phyloP scores from a whole-genome alignment of 2,797 vertebrate species.

The Podarcis siculus region DNA sequence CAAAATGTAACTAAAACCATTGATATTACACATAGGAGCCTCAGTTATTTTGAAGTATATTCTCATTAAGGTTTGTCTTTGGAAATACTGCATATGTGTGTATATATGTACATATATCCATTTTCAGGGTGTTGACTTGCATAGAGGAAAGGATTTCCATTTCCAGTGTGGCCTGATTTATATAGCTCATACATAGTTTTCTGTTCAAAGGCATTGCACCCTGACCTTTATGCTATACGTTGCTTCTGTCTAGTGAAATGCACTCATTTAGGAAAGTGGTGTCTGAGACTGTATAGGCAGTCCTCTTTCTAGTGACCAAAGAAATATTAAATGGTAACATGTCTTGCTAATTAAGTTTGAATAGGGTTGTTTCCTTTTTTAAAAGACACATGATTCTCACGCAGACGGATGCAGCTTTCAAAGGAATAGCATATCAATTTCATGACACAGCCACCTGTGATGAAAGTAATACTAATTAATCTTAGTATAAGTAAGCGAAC shows the following conservation, averaged over 20 bases:
- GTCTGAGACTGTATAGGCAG: not conserved
- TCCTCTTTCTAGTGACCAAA: not conserved
- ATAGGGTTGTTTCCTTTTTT: not conserved
- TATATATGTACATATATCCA: not conserved
- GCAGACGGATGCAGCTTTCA: not conserved
- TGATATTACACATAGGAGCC: not conserved
- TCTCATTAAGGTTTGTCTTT: not conserved
- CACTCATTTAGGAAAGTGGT: not conserved
- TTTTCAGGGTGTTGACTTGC: not conserved
- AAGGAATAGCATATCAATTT: not conserved
- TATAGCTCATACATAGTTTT: not conserved
- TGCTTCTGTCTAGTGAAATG: not conserved
- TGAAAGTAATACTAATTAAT: too few relatives aligned
- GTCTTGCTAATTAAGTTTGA: not conserved
- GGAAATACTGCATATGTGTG: not conserved
- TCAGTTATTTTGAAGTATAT: not conserved
- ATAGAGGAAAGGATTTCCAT: not conserved
- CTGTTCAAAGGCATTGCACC: not conserved
- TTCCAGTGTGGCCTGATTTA: not conserved
- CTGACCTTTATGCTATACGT: not conserved
- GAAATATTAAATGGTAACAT: not conserved
- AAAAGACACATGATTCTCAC: not conserved
- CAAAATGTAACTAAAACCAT: not conserved
- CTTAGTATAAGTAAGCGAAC: not conserved
- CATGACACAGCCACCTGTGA: not conserved